Conservation (phyloP, 2,888 invertebrate genomes). For the Cantharis rufa region DNA sequence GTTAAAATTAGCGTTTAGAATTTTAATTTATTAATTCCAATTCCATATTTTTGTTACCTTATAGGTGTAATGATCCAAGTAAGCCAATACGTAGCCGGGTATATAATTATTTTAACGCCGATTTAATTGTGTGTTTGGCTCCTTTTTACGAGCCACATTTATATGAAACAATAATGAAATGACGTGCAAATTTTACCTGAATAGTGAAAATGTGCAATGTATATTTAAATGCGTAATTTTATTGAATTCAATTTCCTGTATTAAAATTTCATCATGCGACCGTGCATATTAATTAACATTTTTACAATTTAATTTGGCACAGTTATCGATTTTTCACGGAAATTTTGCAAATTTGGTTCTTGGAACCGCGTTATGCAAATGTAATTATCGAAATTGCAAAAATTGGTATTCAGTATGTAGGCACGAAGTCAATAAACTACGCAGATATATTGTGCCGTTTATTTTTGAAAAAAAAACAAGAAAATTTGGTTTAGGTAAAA, state of each 20-base stretch:
- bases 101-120: constrained; percentile 13
- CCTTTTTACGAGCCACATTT: constrained; percentile 2
- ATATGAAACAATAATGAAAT: neutral
- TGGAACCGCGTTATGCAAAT: neutral
- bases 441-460: neutral
- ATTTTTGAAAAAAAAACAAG: neutral
- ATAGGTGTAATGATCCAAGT: constrained; percentile 21
- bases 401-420: neutral
- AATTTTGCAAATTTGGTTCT: neutral
- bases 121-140: constrained; percentile 15
- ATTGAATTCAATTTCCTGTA: constrained; percentile 30
- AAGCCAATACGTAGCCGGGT: constrained; percentile 7
- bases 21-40: constrained; percentile 34
- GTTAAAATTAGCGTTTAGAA: constrained; percentile 33
- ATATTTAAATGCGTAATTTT: constrained; percentile 30
- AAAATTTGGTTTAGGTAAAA: neutral
- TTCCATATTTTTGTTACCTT: constrained; percentile 30
- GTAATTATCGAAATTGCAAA: neutral
- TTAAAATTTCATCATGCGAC: constrained; percentile 18
- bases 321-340: neutral
- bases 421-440: neutral
- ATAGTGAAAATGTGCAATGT: constrained; percentile 24
- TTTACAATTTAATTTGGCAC: constrained; percentile 9
- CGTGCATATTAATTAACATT: constrained; percentile 21
- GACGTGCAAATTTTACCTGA: constrained; percentile 25